These are phyloP conservation scores for Zaprionus davidi DNA, from an alignment of 1,140 invertebrate genomes.

Conservation along the genomic window DNA sequence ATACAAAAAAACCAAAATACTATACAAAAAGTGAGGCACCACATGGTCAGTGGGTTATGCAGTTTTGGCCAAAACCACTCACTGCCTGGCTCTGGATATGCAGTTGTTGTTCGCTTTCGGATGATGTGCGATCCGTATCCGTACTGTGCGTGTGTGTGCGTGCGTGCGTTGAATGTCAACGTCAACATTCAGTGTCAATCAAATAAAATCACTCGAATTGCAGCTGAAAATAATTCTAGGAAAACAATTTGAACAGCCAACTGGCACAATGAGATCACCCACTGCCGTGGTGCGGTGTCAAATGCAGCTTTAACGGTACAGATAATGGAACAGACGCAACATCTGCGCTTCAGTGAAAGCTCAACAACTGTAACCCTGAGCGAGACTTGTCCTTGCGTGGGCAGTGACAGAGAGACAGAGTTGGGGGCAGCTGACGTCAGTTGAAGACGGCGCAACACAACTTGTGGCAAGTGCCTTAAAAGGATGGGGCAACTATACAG, in stretches of 20 bases:
- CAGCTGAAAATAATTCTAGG: slow-evolving; percentile 66
- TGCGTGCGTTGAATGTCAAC: slow-evolving; percentile 68
- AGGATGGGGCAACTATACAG: slow-evolving; percentile 38
- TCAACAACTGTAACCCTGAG: slow-evolving; percentile 2
- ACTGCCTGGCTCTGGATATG: slow-evolving; percentile 54
- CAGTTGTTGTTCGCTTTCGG: slow-evolving; percentile 23
- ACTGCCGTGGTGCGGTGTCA: slow-evolving; percentile 12
- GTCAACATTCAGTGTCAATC: slow-evolving; percentile 67
- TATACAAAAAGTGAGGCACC: slow-evolving; percentile 8
- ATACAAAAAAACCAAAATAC: slow-evolving; percentile 2
- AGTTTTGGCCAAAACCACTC: slow-evolving; percentile 72
- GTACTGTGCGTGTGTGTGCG: slow-evolving; percentile 10
- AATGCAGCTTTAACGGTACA: slow-evolving; percentile 29
- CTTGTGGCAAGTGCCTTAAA: slow-evolving; percentile 40
- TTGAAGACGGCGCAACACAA: background rate
- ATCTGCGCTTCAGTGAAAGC: slow-evolving; percentile 37
- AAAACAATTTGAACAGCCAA: slow-evolving; percentile 71
- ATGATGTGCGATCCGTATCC: slow-evolving; percentile 25
- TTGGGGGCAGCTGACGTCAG: slow-evolving; percentile 46
- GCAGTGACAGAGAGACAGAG: background rate
- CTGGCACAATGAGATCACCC: slow-evolving; percentile 63
- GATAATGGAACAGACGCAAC: slow-evolving; percentile 35
- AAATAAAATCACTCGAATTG: slow-evolving; percentile 61
- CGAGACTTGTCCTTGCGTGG: slow-evolving; percentile 50
- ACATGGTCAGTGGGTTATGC: slow-evolving; percentile 52